Conservation (phyloP, 1,140 invertebrate genomes). For the Euglossa dilemma region DNA sequence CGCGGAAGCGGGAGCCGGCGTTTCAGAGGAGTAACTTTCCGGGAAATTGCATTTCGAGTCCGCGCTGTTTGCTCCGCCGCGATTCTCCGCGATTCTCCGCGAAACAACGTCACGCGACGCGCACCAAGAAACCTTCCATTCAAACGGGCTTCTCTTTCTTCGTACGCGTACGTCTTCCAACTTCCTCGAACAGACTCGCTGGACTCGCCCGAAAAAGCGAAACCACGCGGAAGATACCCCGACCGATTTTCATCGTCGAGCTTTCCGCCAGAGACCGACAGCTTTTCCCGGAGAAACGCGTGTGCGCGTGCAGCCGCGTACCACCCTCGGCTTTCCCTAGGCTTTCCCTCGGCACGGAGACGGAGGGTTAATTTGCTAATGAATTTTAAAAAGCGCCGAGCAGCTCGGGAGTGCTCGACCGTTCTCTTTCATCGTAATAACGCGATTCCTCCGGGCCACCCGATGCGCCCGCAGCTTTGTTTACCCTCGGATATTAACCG, state of each 20-base stretch:
- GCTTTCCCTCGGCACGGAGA: too few species aligned
- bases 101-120: not conserved
- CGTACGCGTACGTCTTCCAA: too few species aligned
- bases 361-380: conserved; percentile 69
- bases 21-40: not conserved
- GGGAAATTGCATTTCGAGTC: not conserved
- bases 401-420: not conserved
- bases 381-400: conserved; percentile 67
- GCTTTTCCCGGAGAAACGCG: not conserved
- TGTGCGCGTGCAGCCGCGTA: not conserved
- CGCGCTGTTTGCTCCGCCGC: not conserved
- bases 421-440: conserved; percentile 68
- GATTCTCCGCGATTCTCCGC: not conserved
- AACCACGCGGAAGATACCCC: too few species aligned
- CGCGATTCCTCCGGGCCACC: conserved; percentile 54
- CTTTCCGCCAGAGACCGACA: not conserved
- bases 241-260: too few species aligned
- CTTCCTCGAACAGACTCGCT: too few species aligned
- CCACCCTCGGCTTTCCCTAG: not conserved
- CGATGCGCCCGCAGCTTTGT: conserved; percentile 50
- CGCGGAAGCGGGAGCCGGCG: too few species aligned
- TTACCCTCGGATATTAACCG: conserved; percentile 56
- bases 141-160: not conserved
- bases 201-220: too few species aligned
- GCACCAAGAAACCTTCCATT: not conserved